Conservation (phyloP, 2,113 vertebrate species). For the Callipepla squamata region DNA sequence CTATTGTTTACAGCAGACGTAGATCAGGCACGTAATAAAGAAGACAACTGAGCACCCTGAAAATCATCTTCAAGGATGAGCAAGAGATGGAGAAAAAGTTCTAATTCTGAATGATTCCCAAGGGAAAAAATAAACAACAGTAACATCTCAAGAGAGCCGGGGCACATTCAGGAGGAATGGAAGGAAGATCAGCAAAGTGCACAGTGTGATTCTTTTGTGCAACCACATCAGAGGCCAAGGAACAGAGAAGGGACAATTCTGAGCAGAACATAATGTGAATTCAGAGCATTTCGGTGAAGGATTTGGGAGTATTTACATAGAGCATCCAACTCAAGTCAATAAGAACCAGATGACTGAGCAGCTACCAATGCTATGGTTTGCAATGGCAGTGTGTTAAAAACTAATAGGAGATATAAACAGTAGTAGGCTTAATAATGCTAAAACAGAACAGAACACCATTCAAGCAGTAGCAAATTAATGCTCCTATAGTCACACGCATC, state of each 20-base stretch:
- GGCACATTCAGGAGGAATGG: not conserved
- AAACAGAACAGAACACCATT: not conserved
- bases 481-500: rapidly evolving
- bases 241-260: not conserved
- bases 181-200: not conserved
- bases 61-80: not conserved
- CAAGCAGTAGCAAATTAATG: not conserved
- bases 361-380: not conserved
- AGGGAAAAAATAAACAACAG: not conserved
- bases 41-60: not conserved
- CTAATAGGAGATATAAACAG: not conserved
- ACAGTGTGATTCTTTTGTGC: not conserved
- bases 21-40: not conserved
- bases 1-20: not conserved
- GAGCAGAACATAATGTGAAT: not conserved
- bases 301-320: not conserved
- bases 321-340: not conserved
- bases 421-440: not conserved
- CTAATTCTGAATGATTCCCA: too few species aligned
- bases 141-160: not conserved
- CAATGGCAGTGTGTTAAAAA: not conserved
- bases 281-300: not conserved
- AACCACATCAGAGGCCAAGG: not conserved
- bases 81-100: not conserved
- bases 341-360: not conserved